Percentiles rank a stretch among this genome's conserved stretches.
Evolutionary conservation across 2,797 vertebrate species (phyloP).

Genomic region (Geotrypetes seraphini): DNA sequence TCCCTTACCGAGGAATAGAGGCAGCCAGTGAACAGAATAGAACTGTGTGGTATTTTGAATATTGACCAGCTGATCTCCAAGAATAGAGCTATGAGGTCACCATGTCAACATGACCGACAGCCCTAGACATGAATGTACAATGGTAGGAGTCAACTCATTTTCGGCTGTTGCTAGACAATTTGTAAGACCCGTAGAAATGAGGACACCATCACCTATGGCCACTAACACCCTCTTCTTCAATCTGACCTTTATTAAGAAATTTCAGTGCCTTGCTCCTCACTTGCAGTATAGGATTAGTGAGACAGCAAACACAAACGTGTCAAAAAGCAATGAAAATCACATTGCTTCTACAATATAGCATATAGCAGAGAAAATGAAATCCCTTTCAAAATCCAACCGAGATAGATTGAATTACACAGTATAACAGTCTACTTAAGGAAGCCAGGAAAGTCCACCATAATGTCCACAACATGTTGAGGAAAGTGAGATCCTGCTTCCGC

Average conservation of each 20-base stretch:
- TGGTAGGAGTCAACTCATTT: background rate
- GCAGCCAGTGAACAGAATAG: no score
- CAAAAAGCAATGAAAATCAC: conserved; percentile 12
- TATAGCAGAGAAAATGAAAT: background rate
- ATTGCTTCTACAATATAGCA: conserved; percentile 15
- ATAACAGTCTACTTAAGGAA: no score
- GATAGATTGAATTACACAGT: no score
- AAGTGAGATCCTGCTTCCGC: no score
- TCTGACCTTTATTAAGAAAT: conserved; percentile 16
- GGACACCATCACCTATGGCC: conserved; percentile 5
- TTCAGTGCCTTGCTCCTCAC: conserved; percentile 7
- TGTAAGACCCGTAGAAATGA: background rate
- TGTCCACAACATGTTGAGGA: no score
- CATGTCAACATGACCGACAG: no score
- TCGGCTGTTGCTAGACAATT: conserved; percentile 6
- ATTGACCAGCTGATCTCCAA: no score
- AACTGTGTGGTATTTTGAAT: no score
- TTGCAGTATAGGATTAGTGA: background rate
- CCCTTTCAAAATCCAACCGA: background rate
- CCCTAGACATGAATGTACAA: no score
- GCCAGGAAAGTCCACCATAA: no score
- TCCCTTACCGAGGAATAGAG: no score
- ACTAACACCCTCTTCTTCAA: conserved; percentile 17
- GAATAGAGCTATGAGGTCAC: no score
- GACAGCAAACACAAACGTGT: conserved; percentile 17